Conservation (phyloP, 2,888 invertebrate genomes). For the Stomorhina lunata region DNA sequence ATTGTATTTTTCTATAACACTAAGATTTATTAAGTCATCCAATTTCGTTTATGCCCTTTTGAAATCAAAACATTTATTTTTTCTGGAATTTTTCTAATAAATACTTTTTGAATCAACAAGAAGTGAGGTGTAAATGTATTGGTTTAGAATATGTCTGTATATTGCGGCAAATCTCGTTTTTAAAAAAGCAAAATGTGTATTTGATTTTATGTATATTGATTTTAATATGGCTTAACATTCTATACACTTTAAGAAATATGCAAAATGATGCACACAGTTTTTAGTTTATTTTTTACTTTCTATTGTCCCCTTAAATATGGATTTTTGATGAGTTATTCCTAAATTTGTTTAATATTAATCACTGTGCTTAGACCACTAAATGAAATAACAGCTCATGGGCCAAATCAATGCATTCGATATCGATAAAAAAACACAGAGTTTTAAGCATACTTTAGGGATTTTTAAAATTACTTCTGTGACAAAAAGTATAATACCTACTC, state of each 20-base stretch:
- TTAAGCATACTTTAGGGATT: too few relatives aligned
- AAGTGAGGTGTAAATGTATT: slow-evolving; percentile 31
- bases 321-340: too few relatives aligned
- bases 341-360: too few relatives aligned
- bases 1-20: not conserved
- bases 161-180: slow-evolving; percentile 8
- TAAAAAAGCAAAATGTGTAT: slow-evolving; percentile 12
- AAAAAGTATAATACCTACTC: too few relatives aligned
- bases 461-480: too few relatives aligned
- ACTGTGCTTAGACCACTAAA: too few relatives aligned
- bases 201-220: slow-evolving; percentile 7
- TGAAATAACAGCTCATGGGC: too few relatives aligned
- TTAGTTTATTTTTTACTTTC: not conserved
- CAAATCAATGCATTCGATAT: too few relatives aligned
- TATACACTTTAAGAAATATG: not conserved
- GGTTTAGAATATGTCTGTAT: slow-evolving; percentile 15
- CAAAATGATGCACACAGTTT: too few relatives aligned
- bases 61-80: not conserved
- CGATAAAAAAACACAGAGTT: too few relatives aligned
- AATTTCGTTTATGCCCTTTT: not conserved
- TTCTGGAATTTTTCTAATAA: not conserved
- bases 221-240: slow-evolving; percentile 5
- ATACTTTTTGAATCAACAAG: slow-evolving; percentile 25
- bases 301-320: too few relatives aligned
- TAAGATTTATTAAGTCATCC: not conserved